These are phyloP conservation scores for Athalia circularis DNA, from an alignment of 2,888 invertebrate species.

Conservation along the genomic window DNA sequence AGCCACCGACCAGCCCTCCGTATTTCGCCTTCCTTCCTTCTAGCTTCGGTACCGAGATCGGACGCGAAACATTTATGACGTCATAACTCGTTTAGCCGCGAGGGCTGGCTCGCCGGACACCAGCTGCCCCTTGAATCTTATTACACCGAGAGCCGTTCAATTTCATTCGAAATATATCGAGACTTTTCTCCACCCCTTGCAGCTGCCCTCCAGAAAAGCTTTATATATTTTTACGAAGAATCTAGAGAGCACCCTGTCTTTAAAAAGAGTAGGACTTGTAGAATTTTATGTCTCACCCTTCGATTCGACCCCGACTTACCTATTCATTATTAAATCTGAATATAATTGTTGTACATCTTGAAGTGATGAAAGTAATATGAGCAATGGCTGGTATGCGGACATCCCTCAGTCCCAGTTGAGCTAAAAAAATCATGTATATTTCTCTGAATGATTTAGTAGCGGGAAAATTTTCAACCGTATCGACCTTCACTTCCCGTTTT, in stretches of 20 bases:
- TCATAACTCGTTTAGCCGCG: conserved; percentile 60
- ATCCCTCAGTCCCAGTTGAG: too few relatives aligned
- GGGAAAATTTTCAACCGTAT: too few relatives aligned
- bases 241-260: neutral
- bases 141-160: conserved; percentile 50
- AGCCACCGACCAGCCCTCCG: neutral
- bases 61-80: conserved; percentile 61
- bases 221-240: neutral
- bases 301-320: too few relatives aligned
- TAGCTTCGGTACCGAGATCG: conserved; percentile 49
- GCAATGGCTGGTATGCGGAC: too few relatives aligned
- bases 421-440: neutral
- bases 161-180: conserved; percentile 22
- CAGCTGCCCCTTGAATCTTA: conserved; percentile 55
- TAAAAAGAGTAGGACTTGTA: too few relatives aligned
- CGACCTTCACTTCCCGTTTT: too few relatives aligned
- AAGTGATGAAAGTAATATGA: too few relatives aligned
- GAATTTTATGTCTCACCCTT: too few relatives aligned
- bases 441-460: neutral
- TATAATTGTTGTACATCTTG: too few relatives aligned
- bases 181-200: neutral
- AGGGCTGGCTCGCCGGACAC: conserved; percentile 45
- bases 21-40: conserved; percentile 12
- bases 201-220: neutral
- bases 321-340: too few relatives aligned